Base-by-base conservation (phyloP, 2,888 invertebrate species). In the Hemaris fuciformis region DNA sequence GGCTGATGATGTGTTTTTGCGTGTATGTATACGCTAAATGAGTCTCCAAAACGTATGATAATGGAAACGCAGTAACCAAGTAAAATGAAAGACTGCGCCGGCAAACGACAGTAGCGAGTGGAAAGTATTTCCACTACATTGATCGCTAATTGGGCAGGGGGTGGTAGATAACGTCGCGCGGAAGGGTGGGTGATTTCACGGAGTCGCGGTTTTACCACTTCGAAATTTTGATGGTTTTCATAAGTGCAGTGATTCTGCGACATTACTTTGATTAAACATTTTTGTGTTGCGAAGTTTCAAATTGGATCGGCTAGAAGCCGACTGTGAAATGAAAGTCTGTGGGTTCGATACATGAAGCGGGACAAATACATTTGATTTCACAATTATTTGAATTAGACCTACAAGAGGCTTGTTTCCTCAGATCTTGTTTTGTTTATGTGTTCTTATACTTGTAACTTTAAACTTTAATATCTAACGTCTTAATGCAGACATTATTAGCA, bases 71-170 rank as follows among this genome's bases (percentile, higher is more conserved):
- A 15, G 61, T 1, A 3, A 13, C 48, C 45, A 20, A 31, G 13
- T 56, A 62, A 58, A 62, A 68, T 67, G 64, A 69, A 66, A 70
- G 66, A 66, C 62, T 64, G 67, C 60, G 46, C 61, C 65, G 56
- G 58, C 62, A 58, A 62, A 61, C 59, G 66, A 66, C 67, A 65
- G 67, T 66, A 64, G 62, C 27, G 61, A 62, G 27, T 43, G 34
- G 65, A 64, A 61, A 66, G 65, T 69, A 63, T 69, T 73, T 87
- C 85, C 85, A 80, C 74, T 75, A 84, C 90, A 89, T 89, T 90
- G 85, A 84, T 77, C 84, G 68, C 80, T 73, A 73, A 73, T 73
- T 73, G 70, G 83, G 80, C 80, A 77, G 80, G 80, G 68, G 70
- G 60, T 64, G 61, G 48, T 64, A 62, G 57, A 42, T 62, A 64